These are phyloP conservation scores for Platygyra sinensis DNA, from an alignment of 64 coral and sea anemone species.

Conservation along the genomic window DNA sequence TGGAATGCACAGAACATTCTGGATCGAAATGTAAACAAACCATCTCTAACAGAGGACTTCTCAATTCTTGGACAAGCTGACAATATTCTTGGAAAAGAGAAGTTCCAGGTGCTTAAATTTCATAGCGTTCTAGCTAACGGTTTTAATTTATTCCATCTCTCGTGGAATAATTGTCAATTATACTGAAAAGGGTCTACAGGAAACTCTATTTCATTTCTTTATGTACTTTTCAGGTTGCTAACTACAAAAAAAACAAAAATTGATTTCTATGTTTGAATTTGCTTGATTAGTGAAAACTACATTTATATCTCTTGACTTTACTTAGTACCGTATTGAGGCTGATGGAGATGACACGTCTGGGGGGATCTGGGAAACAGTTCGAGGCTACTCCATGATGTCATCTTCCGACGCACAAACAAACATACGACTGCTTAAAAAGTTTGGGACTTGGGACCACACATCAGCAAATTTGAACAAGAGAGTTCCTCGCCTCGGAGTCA, in stretches of 20 bases:
- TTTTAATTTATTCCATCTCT: too few relatives aligned
- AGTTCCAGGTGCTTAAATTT: slow-evolving; percentile 30
- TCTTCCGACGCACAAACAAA: slow-evolving; percentile 45
- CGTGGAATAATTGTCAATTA: too few relatives aligned
- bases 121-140: too few relatives aligned
- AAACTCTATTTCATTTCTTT: too few relatives aligned
- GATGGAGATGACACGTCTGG: slow-evolving; percentile 54
- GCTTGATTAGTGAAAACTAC: not conserved
- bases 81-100: slow-evolving; percentile 1
- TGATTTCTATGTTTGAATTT: too few relatives aligned
- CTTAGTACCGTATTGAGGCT: slow-evolving; percentile 65
- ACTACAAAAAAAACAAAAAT: too few relatives aligned
- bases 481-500: slow-evolving; percentile 16
- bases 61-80: slow-evolving; percentile 44
- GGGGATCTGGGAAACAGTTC: slow-evolving; percentile 49
- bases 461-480: slow-evolving; percentile 37
- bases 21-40: slow-evolving; percentile 30
- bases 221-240: too few relatives aligned
- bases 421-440: slow-evolving; percentile 51
- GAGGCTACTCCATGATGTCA: slow-evolving; percentile 31
- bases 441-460: slow-evolving; percentile 48
- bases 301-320: not conserved
- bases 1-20: slow-evolving; percentile 31
- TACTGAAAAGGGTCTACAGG: too few relatives aligned
- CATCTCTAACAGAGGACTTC: slow-evolving; percentile 22